Evolutionary conservation across 2,888 invertebrate species (phyloP).

Genomic region (Maniola hyperantus): DNA sequence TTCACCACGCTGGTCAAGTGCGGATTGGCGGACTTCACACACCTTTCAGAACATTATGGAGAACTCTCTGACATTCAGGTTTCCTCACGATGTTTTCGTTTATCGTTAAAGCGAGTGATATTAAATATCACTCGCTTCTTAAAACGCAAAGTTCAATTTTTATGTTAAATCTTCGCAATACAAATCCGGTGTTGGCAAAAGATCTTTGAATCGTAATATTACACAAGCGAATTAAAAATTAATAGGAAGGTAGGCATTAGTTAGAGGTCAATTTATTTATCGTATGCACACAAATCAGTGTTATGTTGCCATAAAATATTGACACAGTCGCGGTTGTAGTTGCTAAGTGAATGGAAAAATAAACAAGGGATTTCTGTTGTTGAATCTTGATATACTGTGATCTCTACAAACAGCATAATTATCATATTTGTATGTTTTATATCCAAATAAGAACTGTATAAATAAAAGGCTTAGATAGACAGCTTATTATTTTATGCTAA

Average conservation of each 20-base stretch:
- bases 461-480: not conserved
- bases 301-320: conserved; percentile 29
- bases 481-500: not conserved
- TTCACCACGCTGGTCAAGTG: no score
- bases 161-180: not conserved
- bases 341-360: conserved; percentile 27
- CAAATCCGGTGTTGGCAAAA: no score
- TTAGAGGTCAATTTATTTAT: conserved; percentile 25
- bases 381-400: conserved; percentile 16
- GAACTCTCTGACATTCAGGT: no score
- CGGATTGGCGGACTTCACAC: no score
- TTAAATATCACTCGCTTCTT: no score
- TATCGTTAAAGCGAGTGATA: no score
- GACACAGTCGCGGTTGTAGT: conserved; percentile 22
- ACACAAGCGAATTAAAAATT: conserved; percentile 21
- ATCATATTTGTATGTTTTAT: conserved; percentile 5
- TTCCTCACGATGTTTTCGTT: no score
- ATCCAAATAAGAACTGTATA: not conserved
- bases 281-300: conserved; percentile 21
- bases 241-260: conserved; percentile 30
- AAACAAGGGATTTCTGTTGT: conserved; percentile 21
- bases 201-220: no score
- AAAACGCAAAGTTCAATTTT: no score
- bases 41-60: no score
- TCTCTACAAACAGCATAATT: conserved; percentile 13